These are phyloP conservation scores for Triplophysa rosa DNA, from an alignment of 2,113 vertebrate species.

Conservation along the genomic window DNA sequence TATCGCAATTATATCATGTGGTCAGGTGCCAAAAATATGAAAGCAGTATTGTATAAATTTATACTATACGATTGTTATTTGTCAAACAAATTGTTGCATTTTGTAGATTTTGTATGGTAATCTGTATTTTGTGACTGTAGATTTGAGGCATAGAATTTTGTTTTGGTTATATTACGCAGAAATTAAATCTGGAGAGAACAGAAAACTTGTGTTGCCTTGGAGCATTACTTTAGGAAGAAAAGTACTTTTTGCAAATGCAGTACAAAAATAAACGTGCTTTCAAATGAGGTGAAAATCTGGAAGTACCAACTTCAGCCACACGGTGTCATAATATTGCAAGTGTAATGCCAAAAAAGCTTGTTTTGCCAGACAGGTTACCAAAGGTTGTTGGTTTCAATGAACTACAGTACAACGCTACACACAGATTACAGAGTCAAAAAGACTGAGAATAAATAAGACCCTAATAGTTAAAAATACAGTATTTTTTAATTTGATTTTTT, in stretches of 20 bases:
- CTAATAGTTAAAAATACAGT: no score
- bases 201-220: not conserved
- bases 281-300: not conserved
- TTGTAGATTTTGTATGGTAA: constrained; percentile 81
- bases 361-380: not conserved
- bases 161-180: constrained; percentile 67
- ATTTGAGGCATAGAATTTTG: constrained; percentile 68
- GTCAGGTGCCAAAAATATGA: constrained; percentile 77
- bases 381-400: no score
- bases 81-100: constrained; percentile 77
- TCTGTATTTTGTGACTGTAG: constrained; percentile 74
- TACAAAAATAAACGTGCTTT: not conserved
- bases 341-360: not conserved
- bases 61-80: constrained; percentile 76
- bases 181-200: constrained; percentile 67
- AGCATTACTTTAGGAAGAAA: not conserved
- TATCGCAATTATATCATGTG: constrained; percentile 70
- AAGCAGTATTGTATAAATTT: constrained; percentile 79
- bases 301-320: not conserved
- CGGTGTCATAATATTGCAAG: not conserved
- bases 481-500: no score
- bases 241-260: not conserved
- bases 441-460: no score
- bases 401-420: no score
- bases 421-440: no score